Percentiles rank a stretch among this genome's conserved stretches.
Conservation (phyloP, 2,113 vertebrate genomes). For the Arizona elegans region DNA sequence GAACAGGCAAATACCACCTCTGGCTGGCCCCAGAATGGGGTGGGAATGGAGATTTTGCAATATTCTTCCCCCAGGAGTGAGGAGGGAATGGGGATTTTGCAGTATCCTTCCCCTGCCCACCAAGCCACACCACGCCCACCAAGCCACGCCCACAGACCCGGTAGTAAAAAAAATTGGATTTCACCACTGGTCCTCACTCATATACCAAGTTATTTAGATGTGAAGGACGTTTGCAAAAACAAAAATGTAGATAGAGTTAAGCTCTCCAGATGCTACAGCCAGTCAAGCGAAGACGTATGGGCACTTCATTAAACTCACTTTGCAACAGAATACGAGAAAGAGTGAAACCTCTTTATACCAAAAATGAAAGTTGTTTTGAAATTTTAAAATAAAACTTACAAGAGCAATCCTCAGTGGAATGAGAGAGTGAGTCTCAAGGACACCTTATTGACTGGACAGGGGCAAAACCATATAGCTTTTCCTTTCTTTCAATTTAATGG, state of each 20-base stretch:
- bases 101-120: no score
- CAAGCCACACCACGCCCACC: no score
- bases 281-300: neutral
- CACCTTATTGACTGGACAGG: neutral
- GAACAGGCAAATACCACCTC: no score
- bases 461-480: neutral
- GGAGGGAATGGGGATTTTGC: no score
- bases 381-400: neutral
- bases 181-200: neutral
- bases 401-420: neutral
- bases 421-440: neutral
- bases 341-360: neutral
- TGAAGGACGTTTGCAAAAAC: neutral
- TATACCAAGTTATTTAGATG: neutral
- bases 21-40: no score
- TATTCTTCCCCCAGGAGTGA: no score
- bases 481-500: neutral
- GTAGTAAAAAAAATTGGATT: no score
- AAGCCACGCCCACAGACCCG: no score
- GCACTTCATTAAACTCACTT: neutral
- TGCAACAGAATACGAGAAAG: neutral
- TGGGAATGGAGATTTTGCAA: no score
- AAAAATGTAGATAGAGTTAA: neutral
- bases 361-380: neutral
- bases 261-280: neutral